Conservation (phyloP, 1,140 invertebrate species). For the Phthorimaea operculella region DNA sequence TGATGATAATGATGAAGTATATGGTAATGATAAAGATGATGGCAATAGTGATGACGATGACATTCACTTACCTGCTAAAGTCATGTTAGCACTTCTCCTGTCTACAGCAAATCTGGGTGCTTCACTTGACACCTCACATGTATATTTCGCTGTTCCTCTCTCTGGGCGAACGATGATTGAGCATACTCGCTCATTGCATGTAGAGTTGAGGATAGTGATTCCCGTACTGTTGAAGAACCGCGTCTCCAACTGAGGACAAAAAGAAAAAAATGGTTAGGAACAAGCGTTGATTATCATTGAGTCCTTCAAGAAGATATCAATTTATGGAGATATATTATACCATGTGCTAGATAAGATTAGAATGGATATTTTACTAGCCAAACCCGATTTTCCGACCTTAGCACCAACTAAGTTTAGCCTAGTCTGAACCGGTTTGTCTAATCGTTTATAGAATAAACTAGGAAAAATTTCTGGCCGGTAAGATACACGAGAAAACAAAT, state of each 20-base stretch:
- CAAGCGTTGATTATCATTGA: no score
- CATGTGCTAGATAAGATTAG: no score
- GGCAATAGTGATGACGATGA: not conserved
- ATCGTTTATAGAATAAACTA: no score
- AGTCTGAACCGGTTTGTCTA: no score
- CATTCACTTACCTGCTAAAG: conserved; percentile 41
- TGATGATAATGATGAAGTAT: no score
- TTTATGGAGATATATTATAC: no score
- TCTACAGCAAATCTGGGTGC: conserved; percentile 52
- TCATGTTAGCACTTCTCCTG: conserved; percentile 47
- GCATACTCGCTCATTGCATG: conserved; percentile 36
- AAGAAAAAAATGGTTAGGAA: not conserved
- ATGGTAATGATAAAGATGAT: conserved; percentile 5
- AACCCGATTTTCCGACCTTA: no score
- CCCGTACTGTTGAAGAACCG: conserved; percentile 47
- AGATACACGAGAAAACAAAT: no score
- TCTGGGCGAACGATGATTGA: conserved; percentile 41
- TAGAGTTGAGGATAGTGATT: conserved; percentile 43
- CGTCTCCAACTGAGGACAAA: conserved; percentile 41
- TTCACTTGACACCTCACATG: conserved; percentile 55
- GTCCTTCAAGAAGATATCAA: no score
- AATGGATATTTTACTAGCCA: no score
- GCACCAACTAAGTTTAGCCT: no score
- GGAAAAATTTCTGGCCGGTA: no score
- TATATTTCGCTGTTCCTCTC: conserved; percentile 44